Percentiles rank a stretch among this genome's conserved stretches.
Conservation (phyloP, 2,797 vertebrate species). For the Eurystomus glaucurus region DNA sequence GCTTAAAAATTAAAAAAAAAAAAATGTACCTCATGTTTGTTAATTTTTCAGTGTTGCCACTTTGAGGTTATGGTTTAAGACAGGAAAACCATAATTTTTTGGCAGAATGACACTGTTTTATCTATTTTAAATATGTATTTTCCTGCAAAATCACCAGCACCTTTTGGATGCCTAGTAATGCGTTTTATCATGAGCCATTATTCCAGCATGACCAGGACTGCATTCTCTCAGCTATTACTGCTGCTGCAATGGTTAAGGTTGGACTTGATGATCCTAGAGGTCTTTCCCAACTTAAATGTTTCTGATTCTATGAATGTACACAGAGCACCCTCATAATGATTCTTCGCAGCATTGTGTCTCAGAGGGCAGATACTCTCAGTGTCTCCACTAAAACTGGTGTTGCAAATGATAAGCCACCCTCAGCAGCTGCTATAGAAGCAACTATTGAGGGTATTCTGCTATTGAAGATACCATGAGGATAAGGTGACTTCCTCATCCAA, state of each 20-base stretch:
- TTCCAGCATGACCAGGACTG: not conserved
- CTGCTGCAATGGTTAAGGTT: not conserved
- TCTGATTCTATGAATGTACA: too few relatives aligned
- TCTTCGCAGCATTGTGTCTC: not conserved
- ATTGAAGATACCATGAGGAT: not conserved
- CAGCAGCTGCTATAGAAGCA: not conserved
- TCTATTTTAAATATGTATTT: not conserved
- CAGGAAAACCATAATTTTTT: rapidly evolving
- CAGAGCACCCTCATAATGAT: not conserved
- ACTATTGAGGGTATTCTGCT: not conserved
- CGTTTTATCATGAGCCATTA: not conserved
- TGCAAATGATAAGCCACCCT: not conserved
- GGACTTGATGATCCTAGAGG: too few relatives aligned
- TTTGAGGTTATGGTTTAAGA: not conserved
- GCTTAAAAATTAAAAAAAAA: too few relatives aligned
- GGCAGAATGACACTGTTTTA: not conserved
- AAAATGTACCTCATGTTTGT: rapidly evolving
- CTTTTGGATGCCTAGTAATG: not conserved
- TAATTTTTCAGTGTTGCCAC: not conserved
- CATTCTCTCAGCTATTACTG: not conserved
- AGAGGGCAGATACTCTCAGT: not conserved
- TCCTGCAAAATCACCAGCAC: not conserved
- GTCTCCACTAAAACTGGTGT: not conserved
- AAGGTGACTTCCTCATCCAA: not conserved
- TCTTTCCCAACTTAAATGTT: too few relatives aligned